Base-by-base conservation (phyloP, 1,140 invertebrate species). In the Dryas iulia region DNA sequence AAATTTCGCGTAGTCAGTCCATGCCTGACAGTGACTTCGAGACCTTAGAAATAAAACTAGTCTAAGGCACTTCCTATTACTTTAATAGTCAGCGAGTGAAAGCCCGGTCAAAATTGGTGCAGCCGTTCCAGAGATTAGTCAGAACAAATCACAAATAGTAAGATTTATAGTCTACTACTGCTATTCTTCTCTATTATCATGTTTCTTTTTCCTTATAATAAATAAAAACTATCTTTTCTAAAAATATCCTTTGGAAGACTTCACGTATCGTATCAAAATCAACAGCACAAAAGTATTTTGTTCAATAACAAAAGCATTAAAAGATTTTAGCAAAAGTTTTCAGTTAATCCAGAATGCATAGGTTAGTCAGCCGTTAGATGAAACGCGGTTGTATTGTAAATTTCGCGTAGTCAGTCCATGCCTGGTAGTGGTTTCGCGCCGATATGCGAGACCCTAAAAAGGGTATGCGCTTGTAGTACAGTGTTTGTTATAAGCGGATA, bases 11-110 rank as follows among this genome's bases (percentile, higher is more conserved):
- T 6, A 56, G 14, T n/a, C 59, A 14, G 47, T 58, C 72, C 65
- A 63, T 66, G 60, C 67, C 66, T 59, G 69, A 6, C 5, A 39
- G 69, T 78, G 73, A 64, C 76, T 78, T 79, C 72, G 72, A 75
- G 76, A 73, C 82, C 77, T 82, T 81, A 86, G 83, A 86, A 86
- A 83, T n/a, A n/a, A n/a, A n/a, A n/a, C n/a, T n/a, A n/a, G n/a
- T n/a, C n/a, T n/a, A n/a, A n/a, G n/a, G n/a, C n/a, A n/a, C n/a
- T n/a, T n/a, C n/a, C n/a, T n/a, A n/a, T n/a, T n/a, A n/a, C n/a
- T n/a, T n/a, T n/a, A n/a, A n/a, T n/a, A n/a, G n/a, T n/a, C n/a
- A n/a, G n/a, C n/a, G n/a, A n/a, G n/a, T n/a, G n/a, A n/a, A n/a
- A n/a, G n/a, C n/a, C n/a, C n/a, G n/a, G n/a, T n/a, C n/a, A n/a